Evolutionary conservation across 1,140 invertebrate genomes (phyloP), one percentile per base, ranked within the genome.

Genomic region (Eumeta japonica): DNA sequence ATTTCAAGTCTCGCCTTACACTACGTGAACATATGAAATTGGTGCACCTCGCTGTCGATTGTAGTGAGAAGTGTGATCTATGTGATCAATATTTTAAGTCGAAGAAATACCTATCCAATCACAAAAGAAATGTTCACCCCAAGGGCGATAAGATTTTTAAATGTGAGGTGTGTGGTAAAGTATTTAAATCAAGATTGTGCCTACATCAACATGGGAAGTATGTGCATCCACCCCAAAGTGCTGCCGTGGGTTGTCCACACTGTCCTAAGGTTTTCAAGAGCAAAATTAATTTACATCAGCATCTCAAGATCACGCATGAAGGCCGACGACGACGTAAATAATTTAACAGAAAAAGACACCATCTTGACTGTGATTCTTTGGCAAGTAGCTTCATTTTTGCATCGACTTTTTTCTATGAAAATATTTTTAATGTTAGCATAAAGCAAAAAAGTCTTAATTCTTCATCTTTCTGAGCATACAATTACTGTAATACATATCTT

Each of bases 91-190:
- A 46, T 40, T 52, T 52, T 24, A 41, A 43, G n/a, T 44, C 40
- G 1, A 9, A 38, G 7, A 52, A 52, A 39, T 49, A 49, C 32
- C 13, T 52, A n/a, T 28, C 46, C 0, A 52, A 52, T 20, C 50
- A 52, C 16, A 46, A 46, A 30, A 48, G 50, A 31, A 52, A 52
- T 40, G 50, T 52, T 0, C 50, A 49, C 28, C 50, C 50, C 0
- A 32, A 13, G 13, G 50, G 47, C 14, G 39, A 46, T 27, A 44
- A 53, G 16, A 34, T 50, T 9, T 46, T 50, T 27, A 39, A 43
- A 11, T 53, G 50, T n/a, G 10, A 18, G 2, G 33, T 38, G 1
- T 53, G 50, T 19, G 42, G 47, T 5, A 53, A 53, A 17, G 35
- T 41, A 15, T 53, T 50, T 30, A 53, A 53, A 16, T 39, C 35